Evolutionary conservation across 2,888 invertebrate genomes (phyloP).

Genomic region (Cantharis nigra): DNA sequence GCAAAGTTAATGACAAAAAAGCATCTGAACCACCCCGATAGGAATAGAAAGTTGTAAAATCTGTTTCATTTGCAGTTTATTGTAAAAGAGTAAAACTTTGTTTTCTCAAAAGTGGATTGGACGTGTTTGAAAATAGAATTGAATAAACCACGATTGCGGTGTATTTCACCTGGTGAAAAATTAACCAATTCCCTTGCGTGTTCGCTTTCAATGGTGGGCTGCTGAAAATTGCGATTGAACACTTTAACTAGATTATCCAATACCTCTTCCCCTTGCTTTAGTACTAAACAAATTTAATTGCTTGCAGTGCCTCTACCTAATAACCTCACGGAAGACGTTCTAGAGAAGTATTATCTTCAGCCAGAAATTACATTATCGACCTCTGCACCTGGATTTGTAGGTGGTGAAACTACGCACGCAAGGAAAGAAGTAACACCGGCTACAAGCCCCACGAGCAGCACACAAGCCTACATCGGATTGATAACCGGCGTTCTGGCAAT

Average conservation of each 20-base stretch:
- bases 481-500: slow-evolving; percentile 71
- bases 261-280: slow-evolving; percentile 2
- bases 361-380: slow-evolving; percentile 50
- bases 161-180: slow-evolving; percentile 19
- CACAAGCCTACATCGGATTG: slow-evolving; percentile 64
- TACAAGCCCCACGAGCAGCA: slow-evolving; percentile 64
- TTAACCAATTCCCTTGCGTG: slow-evolving; percentile 23
- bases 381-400: slow-evolving; percentile 50
- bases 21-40: not conserved
- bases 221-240: slow-evolving; percentile 22
- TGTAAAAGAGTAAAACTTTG: not conserved
- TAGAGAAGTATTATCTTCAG: slow-evolving; percentile 68
- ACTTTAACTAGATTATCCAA: slow-evolving; percentile 19
- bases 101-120: not conserved
- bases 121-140: not conserved
- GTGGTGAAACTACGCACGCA: slow-evolving; percentile 59
- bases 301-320: slow-evolving; percentile 60
- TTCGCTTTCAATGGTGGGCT: slow-evolving; percentile 5
- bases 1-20: not conserved
- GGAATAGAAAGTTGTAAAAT: not conserved
- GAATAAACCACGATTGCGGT: slow-evolving; percentile 9
- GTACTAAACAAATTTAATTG: slow-evolving; percentile 26
- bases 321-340: slow-evolving; percentile 64
- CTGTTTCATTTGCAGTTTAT: not conserved
- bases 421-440: slow-evolving; percentile 62